These are phyloP conservation scores for Xanthorhoe designata DNA, from an alignment of 2,888 invertebrate genomes.

Conservation along the genomic window DNA sequence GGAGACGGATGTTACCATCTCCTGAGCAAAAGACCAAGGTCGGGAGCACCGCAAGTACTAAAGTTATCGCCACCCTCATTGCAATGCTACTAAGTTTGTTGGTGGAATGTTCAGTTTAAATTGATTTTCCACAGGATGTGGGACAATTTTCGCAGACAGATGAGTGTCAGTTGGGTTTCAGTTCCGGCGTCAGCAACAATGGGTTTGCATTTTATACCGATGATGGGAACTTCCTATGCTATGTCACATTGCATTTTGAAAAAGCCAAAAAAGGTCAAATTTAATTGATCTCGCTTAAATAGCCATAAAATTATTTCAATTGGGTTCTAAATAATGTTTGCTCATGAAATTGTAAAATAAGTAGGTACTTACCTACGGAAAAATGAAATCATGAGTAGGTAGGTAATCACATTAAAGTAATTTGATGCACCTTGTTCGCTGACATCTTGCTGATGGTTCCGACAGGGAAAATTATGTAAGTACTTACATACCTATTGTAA, in stretches of 20 bases:
- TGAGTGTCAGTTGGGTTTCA: constrained; percentile 52
- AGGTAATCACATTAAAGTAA: not conserved
- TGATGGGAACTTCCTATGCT: constrained; percentile 17
- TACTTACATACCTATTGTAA: not conserved
- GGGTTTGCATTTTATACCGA: constrained; percentile 4
- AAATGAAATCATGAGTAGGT: too few relatives aligned
- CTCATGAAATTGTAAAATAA: not conserved
- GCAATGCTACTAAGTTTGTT: constrained; percentile 41
- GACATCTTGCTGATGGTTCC: constrained; percentile 25
- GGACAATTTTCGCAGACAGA: constrained; percentile 60
- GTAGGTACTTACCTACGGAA: not conserved
- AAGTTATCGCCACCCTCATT: constrained; percentile 50
- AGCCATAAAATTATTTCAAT: not conserved
- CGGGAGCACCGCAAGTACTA: constrained; percentile 57
- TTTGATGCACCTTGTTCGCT: not conserved
- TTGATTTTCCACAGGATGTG: constrained; percentile 60
- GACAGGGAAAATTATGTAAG: constrained; percentile 27
- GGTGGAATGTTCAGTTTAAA: constrained; percentile 53
- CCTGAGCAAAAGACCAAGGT: constrained; percentile 59
- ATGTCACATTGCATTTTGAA: not conserved
- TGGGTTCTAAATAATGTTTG: not conserved
- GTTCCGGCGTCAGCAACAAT: constrained; percentile 37
- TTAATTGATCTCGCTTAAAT: not conserved
- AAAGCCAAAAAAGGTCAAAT: not conserved
- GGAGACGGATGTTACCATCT: constrained; percentile 74